These are phyloP conservation scores for Orestias chungarensis DNA, from an alignment of 2,797 vertebrate genomes.

Conservation along the genomic window DNA sequence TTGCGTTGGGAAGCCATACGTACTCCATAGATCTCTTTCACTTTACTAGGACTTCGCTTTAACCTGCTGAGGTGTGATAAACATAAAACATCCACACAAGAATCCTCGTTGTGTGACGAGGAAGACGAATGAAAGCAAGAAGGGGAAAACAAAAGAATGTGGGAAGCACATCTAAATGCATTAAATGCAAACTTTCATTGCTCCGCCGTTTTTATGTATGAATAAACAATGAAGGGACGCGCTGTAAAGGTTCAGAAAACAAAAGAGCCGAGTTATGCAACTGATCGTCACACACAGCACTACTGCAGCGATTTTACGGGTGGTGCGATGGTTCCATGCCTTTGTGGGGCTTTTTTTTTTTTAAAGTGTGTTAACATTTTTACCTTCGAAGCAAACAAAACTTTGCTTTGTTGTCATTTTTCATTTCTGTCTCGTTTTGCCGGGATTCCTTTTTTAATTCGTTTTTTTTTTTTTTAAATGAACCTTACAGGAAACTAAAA, in stretches of 20 bases:
- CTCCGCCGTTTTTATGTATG: constrained; percentile 11
- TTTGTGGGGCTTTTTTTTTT: not conserved
- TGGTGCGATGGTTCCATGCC: not conserved
- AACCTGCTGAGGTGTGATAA: constrained; percentile 17
- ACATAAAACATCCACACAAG: not conserved
- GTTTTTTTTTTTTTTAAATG: too few relatives aligned
- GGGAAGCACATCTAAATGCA: constrained; percentile 5
- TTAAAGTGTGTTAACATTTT: not conserved
- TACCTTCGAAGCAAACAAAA: constrained; percentile 9
- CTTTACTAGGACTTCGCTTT: not conserved
- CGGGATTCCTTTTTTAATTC: not conserved
- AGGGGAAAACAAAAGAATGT: not conserved
- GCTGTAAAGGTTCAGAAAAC: not conserved
- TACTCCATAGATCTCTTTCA: not conserved
- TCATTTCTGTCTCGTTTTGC: not conserved
- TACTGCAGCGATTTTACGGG: not conserved
- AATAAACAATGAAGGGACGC: not conserved
- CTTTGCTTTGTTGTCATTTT: not conserved
- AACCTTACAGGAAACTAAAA: too few relatives aligned
- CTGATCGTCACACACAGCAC: not conserved
- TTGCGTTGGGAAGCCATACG: constrained; percentile 3
- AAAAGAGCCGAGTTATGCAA: not conserved
- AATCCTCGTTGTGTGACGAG: not conserved
- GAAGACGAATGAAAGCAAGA: constrained; percentile 23
- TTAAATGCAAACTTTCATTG: constrained; percentile 11